Evolutionary conservation across 2,797 vertebrate species (phyloP), one percentile per base, ranked within the genome.

Genomic region (Hephaestus fuliginosus): DNA sequence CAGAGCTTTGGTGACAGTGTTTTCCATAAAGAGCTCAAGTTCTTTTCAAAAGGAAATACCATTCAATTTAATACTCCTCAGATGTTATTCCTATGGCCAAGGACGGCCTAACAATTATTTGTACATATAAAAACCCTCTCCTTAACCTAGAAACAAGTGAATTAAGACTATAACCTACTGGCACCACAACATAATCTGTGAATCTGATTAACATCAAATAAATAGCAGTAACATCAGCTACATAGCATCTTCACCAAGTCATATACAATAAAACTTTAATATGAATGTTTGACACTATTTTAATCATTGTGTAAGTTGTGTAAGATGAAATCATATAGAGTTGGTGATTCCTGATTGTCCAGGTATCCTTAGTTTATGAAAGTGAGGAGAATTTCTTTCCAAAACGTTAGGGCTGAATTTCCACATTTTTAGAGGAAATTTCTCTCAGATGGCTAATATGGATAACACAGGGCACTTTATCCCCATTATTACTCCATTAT

Each of bases 1-100:
- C 57, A 53, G 28, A 60, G 62, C 58, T 52, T 57, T 22, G 66
- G 76, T 71, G 88, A 83, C 84, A 85, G 14, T 74, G 76, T 82
- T 91, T 88, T 85, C 33, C 62, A 84, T 78, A 67, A 85, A 75
- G 41, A 61, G 68, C 53, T 58, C 0, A 3, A 69, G 53, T 58
- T 74, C 30, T 66, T 81, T 84, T 82, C 49, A 78, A 87, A 89
- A 76, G 25, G 49, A 72, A 84, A 74, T 52, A 53, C 2, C 6
- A 64, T 51, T 86, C n/a, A 41, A 51, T 80, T 57, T 52, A 41
- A 55, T 61, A 11, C 51, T 73, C 33, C 56, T 88, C 25, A 67
- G 86, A 87, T 82, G 63, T 80, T 89, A 74, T 80, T 87, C 73
- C 69, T 70, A 64, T 69, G 28, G 74, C 75, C 85, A 92, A 90